Conservation (phyloP, 2,888 invertebrate species). For the Ferrisia virgata region DNA sequence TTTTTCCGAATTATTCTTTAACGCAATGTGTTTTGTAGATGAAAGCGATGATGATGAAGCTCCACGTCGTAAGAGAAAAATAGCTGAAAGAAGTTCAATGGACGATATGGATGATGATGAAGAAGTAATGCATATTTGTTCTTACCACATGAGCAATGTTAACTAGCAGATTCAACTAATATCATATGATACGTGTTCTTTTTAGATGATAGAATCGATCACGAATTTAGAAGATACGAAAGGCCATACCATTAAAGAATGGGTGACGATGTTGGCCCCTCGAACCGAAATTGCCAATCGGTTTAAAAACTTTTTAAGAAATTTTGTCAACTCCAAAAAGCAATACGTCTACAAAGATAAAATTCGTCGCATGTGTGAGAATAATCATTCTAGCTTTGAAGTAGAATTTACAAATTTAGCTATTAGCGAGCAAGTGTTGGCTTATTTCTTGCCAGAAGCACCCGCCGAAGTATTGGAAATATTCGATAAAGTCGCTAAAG, state of each 20-base stretch:
- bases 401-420: constrained; percentile 90
- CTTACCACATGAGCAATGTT: no score
- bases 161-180: no score
- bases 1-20: constrained; percentile 12
- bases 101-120: constrained; percentile 73
- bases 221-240: constrained; percentile 98
- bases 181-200: neutral
- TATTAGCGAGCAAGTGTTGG: constrained; percentile 84
- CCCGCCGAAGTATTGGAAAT: constrained; percentile 95
- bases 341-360: constrained; percentile 85
- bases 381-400: constrained; percentile 60
- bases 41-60: constrained; percentile 76
- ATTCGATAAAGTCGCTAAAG: constrained; percentile 88
- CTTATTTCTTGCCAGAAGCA: constrained; percentile 96
- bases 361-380: constrained; percentile 91
- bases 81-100: constrained; percentile 84
- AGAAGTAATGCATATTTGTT: constrained; percentile 57
- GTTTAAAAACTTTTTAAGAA: constrained; percentile 81
- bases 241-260: constrained; percentile 90
- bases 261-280: constrained; percentile 94
- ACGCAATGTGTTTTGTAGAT: constrained; percentile 60
- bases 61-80: constrained; percentile 65
- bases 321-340: constrained; percentile 78
- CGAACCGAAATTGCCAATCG: constrained; percentile 93
- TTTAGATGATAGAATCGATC: constrained; percentile 83